Percentiles rank a stretch among this genome's conserved stretches.
phyloP scores from a whole-genome alignment of 2,888 invertebrate genomes.

The Amblyteles armatorius region DNA sequence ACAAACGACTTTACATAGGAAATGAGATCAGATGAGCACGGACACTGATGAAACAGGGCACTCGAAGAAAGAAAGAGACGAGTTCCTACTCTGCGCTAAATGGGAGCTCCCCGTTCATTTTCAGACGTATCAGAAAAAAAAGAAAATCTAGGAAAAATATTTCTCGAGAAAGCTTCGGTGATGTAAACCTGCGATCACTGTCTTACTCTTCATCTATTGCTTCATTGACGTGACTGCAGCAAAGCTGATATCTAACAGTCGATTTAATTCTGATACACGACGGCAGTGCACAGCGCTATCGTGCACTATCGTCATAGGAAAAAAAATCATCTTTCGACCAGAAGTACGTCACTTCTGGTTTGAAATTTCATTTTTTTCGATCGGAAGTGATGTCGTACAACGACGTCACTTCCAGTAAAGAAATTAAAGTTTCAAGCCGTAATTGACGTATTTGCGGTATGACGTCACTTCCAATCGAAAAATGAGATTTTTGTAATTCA shows the following conservation, averaged over 20 bases:
- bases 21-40: constrained; percentile 52
- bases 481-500: too few relatives aligned
- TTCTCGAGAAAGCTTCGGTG: constrained; percentile 25
- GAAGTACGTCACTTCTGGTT: too few relatives aligned
- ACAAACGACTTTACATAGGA: constrained; percentile 43
- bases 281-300: neutral
- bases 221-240: neutral
- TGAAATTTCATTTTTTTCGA: too few relatives aligned
- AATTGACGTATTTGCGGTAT: too few relatives aligned
- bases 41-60: neutral
- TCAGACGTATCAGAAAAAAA: constrained; percentile 21
- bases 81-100: constrained; percentile 29
- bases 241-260: neutral
- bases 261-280: too few relatives aligned
- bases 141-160: constrained; percentile 18
- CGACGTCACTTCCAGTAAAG: too few relatives aligned
- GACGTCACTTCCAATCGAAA: too few relatives aligned
- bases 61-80: constrained; percentile 1
- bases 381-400: too few relatives aligned
- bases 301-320: neutral
- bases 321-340: neutral
- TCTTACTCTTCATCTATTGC: neutral
- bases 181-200: constrained; percentile 12
- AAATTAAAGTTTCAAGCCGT: too few relatives aligned
- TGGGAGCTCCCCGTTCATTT: neutral